These are phyloP conservation scores for Geotrupes spiniger DNA, from an alignment of 2,888 invertebrate species.

Conservation along the genomic window DNA sequence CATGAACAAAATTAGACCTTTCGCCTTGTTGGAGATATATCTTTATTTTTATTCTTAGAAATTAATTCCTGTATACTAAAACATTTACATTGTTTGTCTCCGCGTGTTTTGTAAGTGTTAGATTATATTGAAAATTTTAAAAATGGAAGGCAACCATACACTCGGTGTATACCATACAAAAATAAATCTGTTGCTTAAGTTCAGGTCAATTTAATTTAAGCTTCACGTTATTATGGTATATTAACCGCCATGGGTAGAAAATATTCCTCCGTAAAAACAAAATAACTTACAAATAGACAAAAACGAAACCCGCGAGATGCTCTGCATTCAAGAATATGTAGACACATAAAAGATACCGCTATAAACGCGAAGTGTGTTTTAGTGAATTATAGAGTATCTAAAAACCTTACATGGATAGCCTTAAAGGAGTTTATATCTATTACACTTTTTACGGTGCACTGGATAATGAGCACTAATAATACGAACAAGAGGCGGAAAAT, in stretches of 20 bases:
- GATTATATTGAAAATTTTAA: too few species aligned
- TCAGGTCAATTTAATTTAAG: too few species aligned
- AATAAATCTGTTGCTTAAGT: too few species aligned
- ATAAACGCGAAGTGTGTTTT: conserved; percentile 19
- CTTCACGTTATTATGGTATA: too few species aligned
- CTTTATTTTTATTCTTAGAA: too few species aligned
- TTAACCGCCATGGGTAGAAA: background rate
- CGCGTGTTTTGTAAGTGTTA: too few species aligned
- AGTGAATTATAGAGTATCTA: conserved; percentile 27
- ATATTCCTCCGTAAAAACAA: background rate
- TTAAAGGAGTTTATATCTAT: conserved; percentile 27
- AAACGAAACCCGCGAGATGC: background rate
- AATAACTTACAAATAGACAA: conserved; percentile 4
- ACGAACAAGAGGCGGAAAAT: conserved; percentile 24
- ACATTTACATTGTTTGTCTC: too few species aligned
- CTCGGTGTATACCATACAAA: too few species aligned
- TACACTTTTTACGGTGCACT: conserved; percentile 23
- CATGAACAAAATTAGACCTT: too few species aligned
- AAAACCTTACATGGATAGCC: conserved; percentile 24
- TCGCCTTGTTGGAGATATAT: too few species aligned
- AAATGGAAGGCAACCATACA: too few species aligned
- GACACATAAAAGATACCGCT: conserved; percentile 20
- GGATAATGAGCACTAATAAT: conserved; percentile 28
- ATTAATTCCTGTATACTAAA: too few species aligned
- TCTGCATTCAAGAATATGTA: conserved; percentile 12